Conservation (phyloP, 2,113 vertebrate genomes). For the Sclerurus mexicanus region DNA sequence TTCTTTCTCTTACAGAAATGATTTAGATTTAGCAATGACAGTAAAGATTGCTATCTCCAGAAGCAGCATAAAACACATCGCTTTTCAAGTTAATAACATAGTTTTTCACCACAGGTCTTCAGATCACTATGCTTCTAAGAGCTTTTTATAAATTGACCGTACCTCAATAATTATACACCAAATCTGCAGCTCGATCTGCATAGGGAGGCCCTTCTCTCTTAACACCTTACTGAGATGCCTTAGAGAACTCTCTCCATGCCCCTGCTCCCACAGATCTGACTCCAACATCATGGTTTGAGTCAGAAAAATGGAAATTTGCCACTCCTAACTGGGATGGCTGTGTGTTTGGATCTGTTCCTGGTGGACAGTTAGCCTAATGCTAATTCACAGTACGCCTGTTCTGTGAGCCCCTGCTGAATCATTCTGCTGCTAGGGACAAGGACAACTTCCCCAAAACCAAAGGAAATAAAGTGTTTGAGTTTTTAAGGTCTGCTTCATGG, state of each 20-base stretch:
- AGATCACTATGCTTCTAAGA: not conserved
- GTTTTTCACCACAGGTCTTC: not conserved
- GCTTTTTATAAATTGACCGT: not conserved
- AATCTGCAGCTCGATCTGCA: not conserved
- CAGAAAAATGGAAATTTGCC: not conserved
- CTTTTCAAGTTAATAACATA: not conserved
- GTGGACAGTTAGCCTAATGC: not conserved
- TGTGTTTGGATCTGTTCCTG: not conserved
- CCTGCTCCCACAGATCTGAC: not conserved
- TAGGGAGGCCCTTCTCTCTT: not conserved
- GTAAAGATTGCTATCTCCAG: not conserved
- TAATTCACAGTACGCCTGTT: not conserved
- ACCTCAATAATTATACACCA: not conserved
- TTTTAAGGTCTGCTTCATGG: not conserved
- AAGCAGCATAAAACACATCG: not conserved
- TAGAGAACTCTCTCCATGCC: not conserved
- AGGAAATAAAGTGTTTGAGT: not conserved
- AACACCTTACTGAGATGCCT: not conserved
- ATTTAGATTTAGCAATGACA: not conserved
- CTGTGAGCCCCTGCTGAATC: not conserved
- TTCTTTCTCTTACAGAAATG: not conserved
- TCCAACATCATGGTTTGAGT: not conserved
- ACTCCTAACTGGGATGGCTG: not conserved
- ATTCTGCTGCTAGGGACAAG: not conserved
- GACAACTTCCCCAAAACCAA: not conserved